Conservation (phyloP, 2,888 invertebrate genomes). For the Chymomyza procnemis region DNA sequence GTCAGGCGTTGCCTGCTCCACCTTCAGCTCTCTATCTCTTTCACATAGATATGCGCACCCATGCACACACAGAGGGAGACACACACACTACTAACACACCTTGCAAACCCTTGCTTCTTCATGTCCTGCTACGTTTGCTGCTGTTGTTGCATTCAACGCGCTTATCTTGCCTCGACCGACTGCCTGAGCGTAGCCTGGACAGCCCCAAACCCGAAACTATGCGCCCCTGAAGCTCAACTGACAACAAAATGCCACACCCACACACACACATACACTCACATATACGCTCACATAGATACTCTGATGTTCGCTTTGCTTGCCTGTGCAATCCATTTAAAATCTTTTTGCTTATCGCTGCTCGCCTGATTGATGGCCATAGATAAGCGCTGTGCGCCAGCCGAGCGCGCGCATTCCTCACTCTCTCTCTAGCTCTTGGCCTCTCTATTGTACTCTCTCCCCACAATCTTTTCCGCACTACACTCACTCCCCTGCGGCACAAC, state of each 20-base stretch:
- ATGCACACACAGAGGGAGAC: slow-evolving; percentile 14
- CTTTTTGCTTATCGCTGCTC: slow-evolving; percentile 78
- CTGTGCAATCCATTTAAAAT: slow-evolving; percentile 77
- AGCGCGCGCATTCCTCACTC: slow-evolving; percentile 34
- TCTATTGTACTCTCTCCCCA: not conserved
- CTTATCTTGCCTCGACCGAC: slow-evolving; percentile 58
- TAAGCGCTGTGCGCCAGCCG: slow-evolving; percentile 71
- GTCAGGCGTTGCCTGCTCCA: slow-evolving; percentile 7
- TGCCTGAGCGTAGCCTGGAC: slow-evolving; percentile 43
- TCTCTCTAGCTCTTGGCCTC: slow-evolving; percentile 8
- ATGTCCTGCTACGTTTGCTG: slow-evolving; percentile 33
- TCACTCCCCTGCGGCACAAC: not conserved
- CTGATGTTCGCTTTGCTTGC: slow-evolving; percentile 14
- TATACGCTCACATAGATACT: not conserved
- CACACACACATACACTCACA: slow-evolving; percentile 12
- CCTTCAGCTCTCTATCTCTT: slow-evolving; percentile 11
- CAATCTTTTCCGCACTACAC: slow-evolving; percentile 4
- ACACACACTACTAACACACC: not conserved
- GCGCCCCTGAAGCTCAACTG: not conserved
- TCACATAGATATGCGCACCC: slow-evolving; percentile 14
- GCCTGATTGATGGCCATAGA: slow-evolving; percentile 79
- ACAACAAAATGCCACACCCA: slow-evolving; percentile 6
- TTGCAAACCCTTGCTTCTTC: slow-evolving; percentile 9
- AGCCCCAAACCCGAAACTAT: slow-evolving; percentile 9
- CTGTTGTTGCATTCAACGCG: slow-evolving; percentile 47